Conservation (phyloP, 2,888 invertebrate genomes). For the Parapristionchus giblindavisi region DNA sequence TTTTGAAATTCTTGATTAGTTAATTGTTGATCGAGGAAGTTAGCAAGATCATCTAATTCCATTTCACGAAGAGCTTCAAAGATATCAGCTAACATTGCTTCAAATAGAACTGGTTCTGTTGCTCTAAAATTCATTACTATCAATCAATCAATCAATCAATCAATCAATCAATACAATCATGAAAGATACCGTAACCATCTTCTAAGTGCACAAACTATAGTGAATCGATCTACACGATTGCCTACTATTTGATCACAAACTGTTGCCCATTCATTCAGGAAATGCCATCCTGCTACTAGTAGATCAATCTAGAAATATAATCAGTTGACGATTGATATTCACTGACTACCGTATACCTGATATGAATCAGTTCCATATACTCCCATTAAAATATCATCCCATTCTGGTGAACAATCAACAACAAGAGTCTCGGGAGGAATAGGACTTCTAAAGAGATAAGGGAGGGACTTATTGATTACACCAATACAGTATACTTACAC, state of each 20-base stretch:
- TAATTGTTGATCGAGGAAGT: conserved; percentile 37
- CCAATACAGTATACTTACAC: conserved; percentile 21
- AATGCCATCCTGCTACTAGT: conserved; percentile 43
- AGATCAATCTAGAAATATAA: conserved; percentile 9
- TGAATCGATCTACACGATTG: conserved; percentile 45
- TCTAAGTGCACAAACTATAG: conserved; percentile 38
- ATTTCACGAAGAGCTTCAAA: conserved; percentile 45
- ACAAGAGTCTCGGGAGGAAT: conserved; percentile 39
- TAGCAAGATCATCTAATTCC: conserved; percentile 42
- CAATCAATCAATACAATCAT: too few species aligned
- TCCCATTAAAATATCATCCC: conserved; percentile 26
- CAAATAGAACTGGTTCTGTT: conserved; percentile 41
- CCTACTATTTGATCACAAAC: conserved; percentile 35
- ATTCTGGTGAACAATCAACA: conserved; percentile 40
- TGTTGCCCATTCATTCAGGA: conserved; percentile 44
- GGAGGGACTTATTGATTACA: too few species aligned
- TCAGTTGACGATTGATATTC: background rate
- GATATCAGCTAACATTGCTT: conserved; percentile 40
- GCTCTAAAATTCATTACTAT: conserved; percentile 33
- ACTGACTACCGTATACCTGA: background rate
- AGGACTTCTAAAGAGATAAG: background rate
- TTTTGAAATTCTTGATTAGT: conserved; percentile 38
- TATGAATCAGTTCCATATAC: conserved; percentile 33
- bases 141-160: background rate
- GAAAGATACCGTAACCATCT: conserved; percentile 42